A percentile compares a stretch with the other conserved stretches of the same genome.
These are phyloP conservation scores for Drosophila takahashii DNA, from an alignment of 1,140 invertebrate species.

Conservation along the genomic window DNA sequence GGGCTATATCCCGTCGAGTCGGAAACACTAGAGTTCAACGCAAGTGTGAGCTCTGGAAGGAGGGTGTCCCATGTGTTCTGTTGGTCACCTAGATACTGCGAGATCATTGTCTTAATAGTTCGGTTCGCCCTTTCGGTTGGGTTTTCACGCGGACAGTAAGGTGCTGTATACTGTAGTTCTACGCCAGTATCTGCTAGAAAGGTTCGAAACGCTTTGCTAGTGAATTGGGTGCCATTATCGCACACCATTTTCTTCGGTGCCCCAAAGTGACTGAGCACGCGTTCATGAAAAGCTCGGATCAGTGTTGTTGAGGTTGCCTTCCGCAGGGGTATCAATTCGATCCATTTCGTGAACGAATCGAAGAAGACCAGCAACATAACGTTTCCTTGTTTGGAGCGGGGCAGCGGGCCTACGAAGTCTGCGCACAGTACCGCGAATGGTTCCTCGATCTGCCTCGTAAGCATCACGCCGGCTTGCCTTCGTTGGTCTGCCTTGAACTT, in stretches of 20 bases:
- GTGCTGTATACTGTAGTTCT: background rate
- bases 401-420: too few relatives aligned
- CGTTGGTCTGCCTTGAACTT: conserved; percentile 3
- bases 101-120: too few relatives aligned
- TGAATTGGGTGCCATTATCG: background rate
- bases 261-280: background rate
- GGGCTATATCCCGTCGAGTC: conserved; percentile 9
- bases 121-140: too few relatives aligned
- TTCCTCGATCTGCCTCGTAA: background rate
- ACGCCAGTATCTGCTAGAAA: background rate
- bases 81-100: too few relatives aligned
- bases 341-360: too few relatives aligned
- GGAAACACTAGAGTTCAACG: conserved; percentile 10
- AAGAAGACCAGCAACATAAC: conserved; percentile 2
- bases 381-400: background rate
- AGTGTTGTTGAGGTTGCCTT: background rate
- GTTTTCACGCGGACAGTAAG: background rate
- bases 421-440: background rate
- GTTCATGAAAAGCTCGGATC: background rate
- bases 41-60: conserved; percentile 6
- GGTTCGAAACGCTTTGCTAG: background rate
- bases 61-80: background rate
- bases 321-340: too few relatives aligned
- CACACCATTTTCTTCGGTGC: background rate
- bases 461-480: conserved; percentile 1